phyloP scores from a whole-genome alignment of 2,113 vertebrate genomes.

The Malurus melanocephalus region DNA sequence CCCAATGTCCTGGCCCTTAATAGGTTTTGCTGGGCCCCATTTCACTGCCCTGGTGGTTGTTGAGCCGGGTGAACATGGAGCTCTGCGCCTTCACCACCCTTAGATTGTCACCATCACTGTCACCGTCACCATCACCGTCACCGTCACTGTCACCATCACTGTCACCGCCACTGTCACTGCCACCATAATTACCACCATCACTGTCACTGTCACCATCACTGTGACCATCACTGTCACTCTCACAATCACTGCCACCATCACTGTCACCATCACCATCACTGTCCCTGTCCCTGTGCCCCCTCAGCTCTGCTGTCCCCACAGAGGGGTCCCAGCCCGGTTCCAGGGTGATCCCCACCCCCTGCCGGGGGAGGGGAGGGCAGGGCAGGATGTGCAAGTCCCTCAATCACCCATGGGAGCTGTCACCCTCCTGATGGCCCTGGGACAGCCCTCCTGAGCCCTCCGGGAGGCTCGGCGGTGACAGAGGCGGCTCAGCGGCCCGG shows the following conservation, averaged over 20 bases:
- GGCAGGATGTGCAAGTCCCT: background rate
- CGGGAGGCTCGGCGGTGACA: background rate
- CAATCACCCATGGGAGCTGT: background rate
- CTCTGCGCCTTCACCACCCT: background rate
- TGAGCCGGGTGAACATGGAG: rapidly evolving
- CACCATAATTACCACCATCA: too few relatives aligned
- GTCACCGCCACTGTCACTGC: too few relatives aligned
- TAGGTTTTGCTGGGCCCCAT: rapidly evolving
- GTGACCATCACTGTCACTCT: too few relatives aligned
- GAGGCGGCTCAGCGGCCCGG: background rate
- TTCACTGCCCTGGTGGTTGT: rapidly evolving
- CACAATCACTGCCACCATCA: too few relatives aligned
- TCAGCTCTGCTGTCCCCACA: background rate
- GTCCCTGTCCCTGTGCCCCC: background rate
- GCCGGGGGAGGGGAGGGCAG: background rate
- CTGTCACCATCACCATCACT: too few relatives aligned
- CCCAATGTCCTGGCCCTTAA: background rate
- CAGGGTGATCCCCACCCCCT: background rate
- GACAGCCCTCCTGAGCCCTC: background rate
- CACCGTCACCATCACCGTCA: too few relatives aligned
- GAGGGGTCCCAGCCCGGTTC: background rate
- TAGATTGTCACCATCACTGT: too few relatives aligned
- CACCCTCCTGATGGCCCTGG: background rate
- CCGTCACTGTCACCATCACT: too few relatives aligned
- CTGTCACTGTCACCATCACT: too few relatives aligned